A percentile compares a stretch with the other conserved stretches of the same genome.
Conservation (phyloP, 2,888 invertebrate species). For the Ariolimax columbianus region DNA sequence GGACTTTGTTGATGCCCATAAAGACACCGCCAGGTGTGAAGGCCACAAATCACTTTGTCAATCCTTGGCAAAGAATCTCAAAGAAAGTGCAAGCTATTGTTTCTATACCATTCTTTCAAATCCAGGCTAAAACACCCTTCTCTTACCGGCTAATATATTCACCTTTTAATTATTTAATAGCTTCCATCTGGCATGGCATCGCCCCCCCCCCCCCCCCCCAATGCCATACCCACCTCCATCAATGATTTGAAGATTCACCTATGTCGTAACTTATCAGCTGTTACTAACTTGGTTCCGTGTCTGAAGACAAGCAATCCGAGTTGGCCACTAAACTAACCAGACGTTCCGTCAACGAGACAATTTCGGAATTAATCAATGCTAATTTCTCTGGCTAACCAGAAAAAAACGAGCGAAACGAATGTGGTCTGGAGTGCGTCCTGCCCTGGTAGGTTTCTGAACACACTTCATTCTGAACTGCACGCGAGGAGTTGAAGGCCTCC, state of each 20-base stretch:
- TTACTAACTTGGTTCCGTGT: not conserved
- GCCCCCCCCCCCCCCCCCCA: too few relatives aligned
- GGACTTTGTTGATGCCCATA: too few relatives aligned
- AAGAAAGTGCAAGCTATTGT: too few relatives aligned
- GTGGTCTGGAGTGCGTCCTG: not conserved
- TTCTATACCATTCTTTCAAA: too few relatives aligned
- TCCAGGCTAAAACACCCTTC: too few relatives aligned
- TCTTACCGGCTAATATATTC: too few relatives aligned
- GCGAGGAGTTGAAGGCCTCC: not conserved
- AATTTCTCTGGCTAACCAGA: constrained; percentile 34
- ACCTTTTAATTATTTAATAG: too few relatives aligned
- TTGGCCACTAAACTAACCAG: not conserved
- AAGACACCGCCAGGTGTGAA: too few relatives aligned
- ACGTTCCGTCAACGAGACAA: constrained; percentile 30
- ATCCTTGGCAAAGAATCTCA: too few relatives aligned
- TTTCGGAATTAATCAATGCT: constrained; percentile 47
- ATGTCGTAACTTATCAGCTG: not conserved
- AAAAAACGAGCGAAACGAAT: constrained; percentile 2
- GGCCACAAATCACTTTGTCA: too few relatives aligned
- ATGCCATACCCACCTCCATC: not conserved
- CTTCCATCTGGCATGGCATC: too few relatives aligned
- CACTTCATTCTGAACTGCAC: constrained; percentile 14
- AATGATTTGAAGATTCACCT: not conserved
- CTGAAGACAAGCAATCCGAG: not conserved
- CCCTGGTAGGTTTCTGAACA: not conserved